Conservation (phyloP, 2,113 vertebrate species). For the Mohoua ochrocephala region DNA sequence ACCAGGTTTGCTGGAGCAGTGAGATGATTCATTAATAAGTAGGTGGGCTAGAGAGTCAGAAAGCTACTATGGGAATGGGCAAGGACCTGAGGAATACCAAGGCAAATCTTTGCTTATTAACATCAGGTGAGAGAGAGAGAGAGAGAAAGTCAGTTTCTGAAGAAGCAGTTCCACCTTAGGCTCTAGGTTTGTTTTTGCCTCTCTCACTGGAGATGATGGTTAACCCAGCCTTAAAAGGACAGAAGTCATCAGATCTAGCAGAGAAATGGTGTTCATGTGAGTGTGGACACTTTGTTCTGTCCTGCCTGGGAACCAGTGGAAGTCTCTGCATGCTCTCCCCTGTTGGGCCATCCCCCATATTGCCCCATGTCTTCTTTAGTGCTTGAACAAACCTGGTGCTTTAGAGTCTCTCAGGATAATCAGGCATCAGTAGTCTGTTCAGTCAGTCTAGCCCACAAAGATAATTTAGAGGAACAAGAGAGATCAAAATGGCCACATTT, state of each 20-base stretch:
- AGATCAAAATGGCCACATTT: neutral
- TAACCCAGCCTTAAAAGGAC: neutral
- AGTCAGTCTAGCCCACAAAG: neutral
- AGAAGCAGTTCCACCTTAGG: neutral
- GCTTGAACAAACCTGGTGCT: neutral
- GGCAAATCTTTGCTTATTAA: neutral
- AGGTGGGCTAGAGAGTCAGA: neutral
- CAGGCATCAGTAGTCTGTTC: neutral
- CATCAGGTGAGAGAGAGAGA: neutral
- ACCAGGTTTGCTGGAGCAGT: neutral
- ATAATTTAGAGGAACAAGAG: neutral
- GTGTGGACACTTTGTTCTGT: neutral
- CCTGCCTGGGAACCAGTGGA: neutral
- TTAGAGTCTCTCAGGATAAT: neutral
- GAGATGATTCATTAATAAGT: neutral
- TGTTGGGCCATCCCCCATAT: rapidly evolving
- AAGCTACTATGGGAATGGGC: neutral
- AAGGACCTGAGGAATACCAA: neutral
- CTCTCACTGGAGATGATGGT: neutral
- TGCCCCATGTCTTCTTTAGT: neutral
- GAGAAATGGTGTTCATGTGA: neutral
- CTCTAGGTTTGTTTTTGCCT: neutral
- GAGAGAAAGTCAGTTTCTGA: neutral
- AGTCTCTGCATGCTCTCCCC: neutral
- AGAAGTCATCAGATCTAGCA: neutral